Evolutionary conservation across 2,888 invertebrate species (phyloP), one percentile per base, ranked within the genome.

Genomic region (Macrophya alboannulata): DNA sequence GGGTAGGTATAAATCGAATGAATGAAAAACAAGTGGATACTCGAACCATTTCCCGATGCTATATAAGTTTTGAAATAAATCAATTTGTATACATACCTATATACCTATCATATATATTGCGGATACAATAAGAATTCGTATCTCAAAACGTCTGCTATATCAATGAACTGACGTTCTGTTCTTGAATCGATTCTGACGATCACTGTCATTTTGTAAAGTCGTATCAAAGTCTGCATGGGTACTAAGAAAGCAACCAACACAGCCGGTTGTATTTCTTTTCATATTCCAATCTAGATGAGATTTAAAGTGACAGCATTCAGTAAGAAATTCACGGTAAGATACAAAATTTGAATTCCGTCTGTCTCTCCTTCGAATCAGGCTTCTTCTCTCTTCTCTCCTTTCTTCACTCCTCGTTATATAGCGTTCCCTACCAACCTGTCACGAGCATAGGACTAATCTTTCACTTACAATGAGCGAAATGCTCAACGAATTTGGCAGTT

Each of bases 61-160:
- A 12, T 25, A 12, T 31, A 31, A 62, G 62, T 62, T 10, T 62
- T 25, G 10, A 62, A 62, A n/a, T 12, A 25, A 62, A 55, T 55
- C 62, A 25, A 62, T 62, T 62, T 71, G n/a, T 71, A 40, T 71
- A 71, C 40, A 37, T n/a, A n/a, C n/a, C n/a, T n/a, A n/a, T n/a
- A n/a, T n/a, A n/a, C n/a, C n/a, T n/a, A n/a, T n/a, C n/a, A n/a
- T 71, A 2, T 43, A n/a, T 37, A 37, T 43, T 31, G 1, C 31
- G 71, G 8, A 43, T 5, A 31, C 62, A 12, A 62, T 62, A 10
- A 40, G 9, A 15, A 40, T n/a, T 12, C n/a, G 17, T 72, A 72
- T 17, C 43, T 40, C 17, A n/a, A 43, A 43, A 21, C 8, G 43
- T n/a, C 17, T 72, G 17, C 15, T 6, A 77, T 9, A 37, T 77